Evolutionary conservation across 2,113 vertebrate genomes (phyloP).

Genomic region (Himantopus leucocephalus): DNA sequence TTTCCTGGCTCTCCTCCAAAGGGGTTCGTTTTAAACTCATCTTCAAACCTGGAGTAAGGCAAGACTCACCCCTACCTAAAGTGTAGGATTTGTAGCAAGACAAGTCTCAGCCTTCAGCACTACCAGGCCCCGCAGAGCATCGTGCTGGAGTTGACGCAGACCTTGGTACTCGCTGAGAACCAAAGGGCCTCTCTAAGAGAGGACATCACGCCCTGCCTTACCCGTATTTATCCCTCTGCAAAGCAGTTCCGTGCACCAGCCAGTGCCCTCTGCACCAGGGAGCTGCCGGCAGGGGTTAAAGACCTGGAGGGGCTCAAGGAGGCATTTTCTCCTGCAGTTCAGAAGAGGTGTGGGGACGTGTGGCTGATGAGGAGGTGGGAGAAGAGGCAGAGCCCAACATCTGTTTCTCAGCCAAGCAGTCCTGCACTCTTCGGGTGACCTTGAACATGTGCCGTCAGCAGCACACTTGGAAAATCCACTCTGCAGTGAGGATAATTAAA

Average conservation of each 20-base stretch:
- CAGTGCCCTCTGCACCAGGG: not conserved
- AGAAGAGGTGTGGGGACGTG: not conserved
- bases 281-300: not conserved
- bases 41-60: not conserved
- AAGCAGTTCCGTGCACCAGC: not conserved
- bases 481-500: not conserved
- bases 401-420: not conserved
- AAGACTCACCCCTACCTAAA: not conserved
- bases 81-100: not conserved
- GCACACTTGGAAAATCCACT: not conserved
- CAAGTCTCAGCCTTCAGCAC: not conserved
- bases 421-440: not conserved
- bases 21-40: not conserved
- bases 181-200: not conserved
- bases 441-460: not conserved
- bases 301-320: not conserved
- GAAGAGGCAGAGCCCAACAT: not conserved
- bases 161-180: not conserved
- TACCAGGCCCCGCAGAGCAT: not conserved
- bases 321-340: not conserved
- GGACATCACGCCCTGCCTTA: not conserved
- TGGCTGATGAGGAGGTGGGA: not conserved
- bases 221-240: not conserved
- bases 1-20: conserved; percentile 19
- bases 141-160: not conserved